Evolutionary conservation across 2,797 vertebrate genomes (phyloP).

Genomic region (Sandelia bainsii): DNA sequence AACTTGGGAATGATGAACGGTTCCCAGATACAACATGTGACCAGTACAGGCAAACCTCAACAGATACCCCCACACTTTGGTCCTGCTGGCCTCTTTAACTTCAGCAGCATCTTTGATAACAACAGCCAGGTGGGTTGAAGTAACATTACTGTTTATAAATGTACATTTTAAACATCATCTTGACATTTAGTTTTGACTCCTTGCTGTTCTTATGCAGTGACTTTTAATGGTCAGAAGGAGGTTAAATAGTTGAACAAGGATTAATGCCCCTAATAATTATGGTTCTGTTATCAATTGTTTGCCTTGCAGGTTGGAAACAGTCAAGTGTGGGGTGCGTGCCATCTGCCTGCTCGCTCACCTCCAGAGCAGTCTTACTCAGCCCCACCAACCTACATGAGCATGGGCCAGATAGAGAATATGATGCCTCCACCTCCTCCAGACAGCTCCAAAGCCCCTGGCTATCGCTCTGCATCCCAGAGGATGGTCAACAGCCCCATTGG

Average conservation of each 20-base stretch:
- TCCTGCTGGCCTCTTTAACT: constrained; percentile 95
- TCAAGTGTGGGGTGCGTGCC: constrained; percentile 96
- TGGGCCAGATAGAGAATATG: constrained; percentile 93
- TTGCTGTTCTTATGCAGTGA: neutral
- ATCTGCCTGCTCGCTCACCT: constrained; percentile 90
- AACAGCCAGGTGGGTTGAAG: constrained; percentile 78
- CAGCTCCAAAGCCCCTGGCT: constrained; percentile 97
- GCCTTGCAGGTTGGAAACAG: constrained; percentile 91
- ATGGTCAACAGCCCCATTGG: constrained; percentile 95
- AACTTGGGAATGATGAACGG: constrained; percentile 94
- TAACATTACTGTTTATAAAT: no score
- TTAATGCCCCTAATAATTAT: neutral
- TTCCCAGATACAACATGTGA: constrained; percentile 95
- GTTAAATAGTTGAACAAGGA: neutral
- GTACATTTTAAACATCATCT: neutral
- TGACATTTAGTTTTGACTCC: neutral
- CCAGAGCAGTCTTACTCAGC: constrained; percentile 92
- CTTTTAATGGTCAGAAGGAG: neutral
- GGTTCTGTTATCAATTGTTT: neutral
- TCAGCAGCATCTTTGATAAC: constrained; percentile 97
- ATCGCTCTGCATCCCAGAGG: constrained; percentile 92
- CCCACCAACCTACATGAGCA: constrained; percentile 91
- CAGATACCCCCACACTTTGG: constrained; percentile 92
- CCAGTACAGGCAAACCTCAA: constrained; percentile 89
- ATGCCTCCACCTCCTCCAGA: constrained; percentile 88